These are phyloP conservation scores for Oxyruncus cristatus DNA, from an alignment of 2,113 vertebrate species.

Conservation along the genomic window DNA sequence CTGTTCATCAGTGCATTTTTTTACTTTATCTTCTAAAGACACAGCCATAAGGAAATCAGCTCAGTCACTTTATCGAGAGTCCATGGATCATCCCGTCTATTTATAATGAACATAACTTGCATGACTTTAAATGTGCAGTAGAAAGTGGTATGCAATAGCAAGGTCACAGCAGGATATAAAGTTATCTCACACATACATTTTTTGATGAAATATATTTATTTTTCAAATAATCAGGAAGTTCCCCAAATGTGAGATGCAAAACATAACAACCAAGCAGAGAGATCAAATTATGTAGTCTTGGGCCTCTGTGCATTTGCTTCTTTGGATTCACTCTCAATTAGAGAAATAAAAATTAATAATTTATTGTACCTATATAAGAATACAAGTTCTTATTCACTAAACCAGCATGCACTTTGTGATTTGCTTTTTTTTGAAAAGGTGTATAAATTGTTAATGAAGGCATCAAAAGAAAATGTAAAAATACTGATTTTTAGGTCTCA, in stretches of 20 bases:
- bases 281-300: neutral
- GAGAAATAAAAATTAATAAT: neutral
- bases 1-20: neutral
- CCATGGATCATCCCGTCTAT: neutral
- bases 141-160: neutral
- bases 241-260: neutral
- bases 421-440: neutral
- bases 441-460: neutral
- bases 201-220: neutral
- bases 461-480: neutral
- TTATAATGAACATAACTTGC: neutral
- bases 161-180: neutral
- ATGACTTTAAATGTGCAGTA: neutral
- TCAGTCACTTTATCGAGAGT: neutral
- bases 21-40: neutral
- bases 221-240: neutral
- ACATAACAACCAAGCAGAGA: neutral
- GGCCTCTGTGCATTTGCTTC: neutral
- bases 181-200: neutral
- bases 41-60: neutral
- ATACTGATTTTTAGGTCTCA: neutral
- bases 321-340: neutral
- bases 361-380: neutral
- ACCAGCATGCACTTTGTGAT: neutral
- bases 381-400: neutral